Conservation (phyloP, 2,888 invertebrate species). For the Hymenopus coronatus region DNA sequence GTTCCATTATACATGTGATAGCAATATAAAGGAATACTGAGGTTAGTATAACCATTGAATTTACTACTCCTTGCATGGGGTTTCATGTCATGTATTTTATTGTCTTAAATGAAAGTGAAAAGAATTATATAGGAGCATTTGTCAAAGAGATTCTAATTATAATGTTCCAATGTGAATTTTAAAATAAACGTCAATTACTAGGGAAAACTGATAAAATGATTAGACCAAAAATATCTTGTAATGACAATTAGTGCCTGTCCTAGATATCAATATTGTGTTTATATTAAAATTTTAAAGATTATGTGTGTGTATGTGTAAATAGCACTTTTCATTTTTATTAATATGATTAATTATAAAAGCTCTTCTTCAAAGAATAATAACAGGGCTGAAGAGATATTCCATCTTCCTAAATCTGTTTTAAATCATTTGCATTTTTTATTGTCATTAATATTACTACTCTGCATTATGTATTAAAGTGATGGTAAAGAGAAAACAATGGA, state of each 20-base stretch:
- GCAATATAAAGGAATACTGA: background rate
- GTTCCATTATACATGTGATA: background rate
- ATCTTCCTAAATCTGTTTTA: background rate
- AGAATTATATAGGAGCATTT: background rate
- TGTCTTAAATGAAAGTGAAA: background rate
- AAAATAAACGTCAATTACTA: background rate
- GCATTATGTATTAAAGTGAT: too few species aligned
- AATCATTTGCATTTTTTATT: too few species aligned
- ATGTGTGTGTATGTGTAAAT: slow-evolving; percentile 17
- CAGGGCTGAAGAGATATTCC: background rate
- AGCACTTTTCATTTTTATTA: background rate
- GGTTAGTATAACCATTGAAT: background rate
- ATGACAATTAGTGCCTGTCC: slow-evolving; percentile 8
- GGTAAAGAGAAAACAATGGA: too few species aligned
- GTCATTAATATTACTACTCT: too few species aligned
- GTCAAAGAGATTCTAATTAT: background rate
- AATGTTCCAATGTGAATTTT: background rate
- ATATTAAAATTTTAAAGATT: background rate
- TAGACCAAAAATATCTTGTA: background rate
- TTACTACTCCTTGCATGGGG: background rate
- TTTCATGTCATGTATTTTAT: background rate
- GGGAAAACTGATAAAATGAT: background rate
- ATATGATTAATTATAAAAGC: background rate
- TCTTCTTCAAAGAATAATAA: background rate
- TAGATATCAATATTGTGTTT: background rate